Conservation (phyloP, 2,888 invertebrate genomes). For the Selenia dentaria region DNA sequence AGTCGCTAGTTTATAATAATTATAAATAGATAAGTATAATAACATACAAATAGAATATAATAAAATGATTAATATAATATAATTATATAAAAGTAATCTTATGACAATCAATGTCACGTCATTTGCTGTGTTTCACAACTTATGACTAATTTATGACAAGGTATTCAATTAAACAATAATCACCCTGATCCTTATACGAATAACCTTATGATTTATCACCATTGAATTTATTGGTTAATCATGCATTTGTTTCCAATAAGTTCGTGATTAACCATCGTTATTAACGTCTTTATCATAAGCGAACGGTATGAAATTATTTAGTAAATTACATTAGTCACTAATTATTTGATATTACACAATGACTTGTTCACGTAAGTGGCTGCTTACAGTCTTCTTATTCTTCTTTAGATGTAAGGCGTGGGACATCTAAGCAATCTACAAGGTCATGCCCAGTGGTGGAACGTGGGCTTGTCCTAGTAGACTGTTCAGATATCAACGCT, state of each 20-base stretch:
- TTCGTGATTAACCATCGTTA: neutral
- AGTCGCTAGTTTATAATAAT: too few relatives aligned
- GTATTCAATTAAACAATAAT: too few relatives aligned
- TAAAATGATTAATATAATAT: too few relatives aligned
- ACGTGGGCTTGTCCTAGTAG: constrained; percentile 78
- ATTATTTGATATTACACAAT: neutral
- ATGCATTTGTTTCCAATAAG: neutral
- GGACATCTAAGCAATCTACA: constrained; percentile 54
- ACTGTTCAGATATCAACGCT: constrained; percentile 56
- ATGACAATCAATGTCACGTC: too few relatives aligned
- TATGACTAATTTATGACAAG: too few relatives aligned
- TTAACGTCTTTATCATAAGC: too few relatives aligned
- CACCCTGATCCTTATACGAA: too few relatives aligned
- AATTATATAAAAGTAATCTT: too few relatives aligned
- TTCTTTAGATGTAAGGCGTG: constrained; percentile 11
- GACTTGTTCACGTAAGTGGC: neutral
- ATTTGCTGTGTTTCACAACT: too few relatives aligned
- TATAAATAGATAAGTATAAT: too few relatives aligned
- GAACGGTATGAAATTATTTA: neutral
- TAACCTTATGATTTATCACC: neutral
- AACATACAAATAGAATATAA: too few relatives aligned
- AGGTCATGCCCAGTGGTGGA: constrained; percentile 26
- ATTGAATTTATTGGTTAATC: neutral
- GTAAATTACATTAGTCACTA: neutral
- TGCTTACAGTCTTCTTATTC: neutral